Evolutionary conservation across 2,888 invertebrate genomes (phyloP).

Genomic region (Meloe dianella): DNA sequence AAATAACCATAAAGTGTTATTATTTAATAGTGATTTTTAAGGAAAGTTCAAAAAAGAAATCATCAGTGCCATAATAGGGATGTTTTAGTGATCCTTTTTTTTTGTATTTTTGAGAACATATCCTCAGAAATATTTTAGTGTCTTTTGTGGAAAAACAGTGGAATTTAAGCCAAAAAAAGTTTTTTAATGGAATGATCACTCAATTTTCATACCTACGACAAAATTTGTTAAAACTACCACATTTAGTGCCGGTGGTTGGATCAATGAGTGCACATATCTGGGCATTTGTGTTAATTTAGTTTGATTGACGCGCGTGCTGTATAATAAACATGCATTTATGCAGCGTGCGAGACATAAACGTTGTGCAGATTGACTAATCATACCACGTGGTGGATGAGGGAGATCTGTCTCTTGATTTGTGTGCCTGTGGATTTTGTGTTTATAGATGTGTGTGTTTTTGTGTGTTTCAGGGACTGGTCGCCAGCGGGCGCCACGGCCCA

Average conservation of each 20-base stretch:
- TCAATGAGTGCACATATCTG: slow-evolving; percentile 4
- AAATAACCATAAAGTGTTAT: background rate
- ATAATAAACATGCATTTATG: slow-evolving; percentile 42
- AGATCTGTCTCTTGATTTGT: slow-evolving; percentile 12
- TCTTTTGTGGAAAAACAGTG: too few species aligned
- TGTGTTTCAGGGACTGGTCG: slow-evolving; percentile 65
- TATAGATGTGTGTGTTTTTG: slow-evolving; percentile 31
- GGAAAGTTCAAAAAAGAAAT: too few species aligned
- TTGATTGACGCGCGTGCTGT: slow-evolving; percentile 55
- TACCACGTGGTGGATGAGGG: slow-evolving; percentile 45
- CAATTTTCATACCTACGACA: too few species aligned
- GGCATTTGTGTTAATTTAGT: slow-evolving; percentile 17
- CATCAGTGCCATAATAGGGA: too few species aligned
- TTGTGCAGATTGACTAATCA: slow-evolving; percentile 40
- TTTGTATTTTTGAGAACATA: too few species aligned
- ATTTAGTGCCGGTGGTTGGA: slow-evolving; percentile 11
- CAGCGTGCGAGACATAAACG: slow-evolving; percentile 39
- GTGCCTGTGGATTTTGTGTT: background rate
- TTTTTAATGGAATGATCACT: too few species aligned
- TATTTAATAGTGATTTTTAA: too few species aligned
- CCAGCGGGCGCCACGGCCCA: slow-evolving; percentile 63
- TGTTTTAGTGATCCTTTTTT: too few species aligned
- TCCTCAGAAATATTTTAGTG: too few species aligned
- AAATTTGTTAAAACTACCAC: too few species aligned
- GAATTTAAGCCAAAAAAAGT: too few species aligned